Conservation (phyloP, 2,797 vertebrate species). For the Sebastes flavidus region DNA sequence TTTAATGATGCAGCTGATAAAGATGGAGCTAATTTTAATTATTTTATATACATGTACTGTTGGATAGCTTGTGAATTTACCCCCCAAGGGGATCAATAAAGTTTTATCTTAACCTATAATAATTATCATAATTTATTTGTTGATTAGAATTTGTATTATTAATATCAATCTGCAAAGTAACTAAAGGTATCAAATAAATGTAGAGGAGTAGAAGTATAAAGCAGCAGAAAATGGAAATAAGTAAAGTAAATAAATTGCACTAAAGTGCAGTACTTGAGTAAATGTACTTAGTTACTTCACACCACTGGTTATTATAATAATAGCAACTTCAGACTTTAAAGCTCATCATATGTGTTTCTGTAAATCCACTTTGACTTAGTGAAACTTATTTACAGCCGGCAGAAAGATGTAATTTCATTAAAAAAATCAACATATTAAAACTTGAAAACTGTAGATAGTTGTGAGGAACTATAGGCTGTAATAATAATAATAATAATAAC, state of each 20-base stretch:
- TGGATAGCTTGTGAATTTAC: too few relatives aligned
- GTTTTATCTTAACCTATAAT: too few relatives aligned
- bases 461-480: neutral
- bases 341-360: neutral
- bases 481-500: too few relatives aligned
- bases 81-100: rapidly evolving
- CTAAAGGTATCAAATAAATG: neutral
- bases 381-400: neutral
- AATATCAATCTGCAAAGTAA: neutral
- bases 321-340: rapidly evolving
- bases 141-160: neutral
- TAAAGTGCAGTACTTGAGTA: neutral
- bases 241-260: neutral
- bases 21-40: too few relatives aligned
- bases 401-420: neutral
- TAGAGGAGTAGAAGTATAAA: neutral
- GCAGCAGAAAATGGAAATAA: neutral
- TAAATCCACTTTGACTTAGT: neutral
- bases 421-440: neutral
- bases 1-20: too few relatives aligned
- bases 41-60: neutral
- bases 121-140: neutral
- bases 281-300: neutral
- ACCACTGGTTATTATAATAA: neutral
- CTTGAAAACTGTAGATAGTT: neutral